Evolutionary conservation across 2,113 vertebrate genomes (phyloP), one percentile per base, ranked within the genome.

Genomic region (Toxotes jaculatrix): DNA sequence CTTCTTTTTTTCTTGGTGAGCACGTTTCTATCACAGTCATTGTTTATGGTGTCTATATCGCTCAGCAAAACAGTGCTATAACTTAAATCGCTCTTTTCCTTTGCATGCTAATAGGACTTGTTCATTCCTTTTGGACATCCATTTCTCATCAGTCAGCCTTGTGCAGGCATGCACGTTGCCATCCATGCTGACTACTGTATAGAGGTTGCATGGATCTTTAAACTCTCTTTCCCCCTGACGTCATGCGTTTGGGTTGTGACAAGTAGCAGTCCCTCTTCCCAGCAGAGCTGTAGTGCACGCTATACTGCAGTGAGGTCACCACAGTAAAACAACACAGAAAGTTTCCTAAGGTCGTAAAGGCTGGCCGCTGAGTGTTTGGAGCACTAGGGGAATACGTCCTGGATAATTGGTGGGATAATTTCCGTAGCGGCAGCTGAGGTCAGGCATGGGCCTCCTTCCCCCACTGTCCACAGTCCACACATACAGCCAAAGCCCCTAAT

Each of bases 381-480:
- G 86, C 80, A 67, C 74, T 70, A 64, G 85, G 87, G 91, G 81
- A 91, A 91, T 88, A 88, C 77, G 90, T 91, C 82, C 88, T 83
- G 87, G 86, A 85, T 94, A 93, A 94, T 93, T 93, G 90, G 76
- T 34, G 38, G 86, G 83, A 89, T 93, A 74, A 91, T 94, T 94
- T 95, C 89, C 85, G 63, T 83, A 77, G 86, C 63, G 77, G 88
- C 88, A 91, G 89, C 85, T 94, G 92, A 94, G 92, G 92, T 94
- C 92, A 93, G 83, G 66, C 90, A 70, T 88, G 88, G 92, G 88
- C 90, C 85, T 90, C 87, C 74, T 79, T 87, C 85, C 86, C 80
- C 73, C 69, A 47, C 79, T 51, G 77, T 90, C 87, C 81, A 75
- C 70, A 85, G 66, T 84, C 71, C 75, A n/a, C 81, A 80, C 70